Evolutionary conservation across 2,797 vertebrate genomes (phyloP), one percentile per base, ranked within the genome.

Genomic region (Perodicticus potto): DNA sequence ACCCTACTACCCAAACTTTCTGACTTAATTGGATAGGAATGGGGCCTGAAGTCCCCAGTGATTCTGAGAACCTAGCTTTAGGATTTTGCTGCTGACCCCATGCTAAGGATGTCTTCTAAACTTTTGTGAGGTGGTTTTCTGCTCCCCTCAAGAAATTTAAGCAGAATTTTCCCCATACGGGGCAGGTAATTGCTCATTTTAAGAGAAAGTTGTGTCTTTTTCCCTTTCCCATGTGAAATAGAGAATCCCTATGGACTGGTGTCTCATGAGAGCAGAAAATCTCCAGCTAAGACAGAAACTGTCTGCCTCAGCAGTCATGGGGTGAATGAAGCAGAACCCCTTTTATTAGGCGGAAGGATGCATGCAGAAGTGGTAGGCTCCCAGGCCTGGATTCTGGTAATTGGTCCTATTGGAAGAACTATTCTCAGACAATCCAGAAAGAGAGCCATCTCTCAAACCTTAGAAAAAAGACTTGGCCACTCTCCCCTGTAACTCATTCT

Each of bases 191-290:
- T 61, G 32, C 23, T 96, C 40, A 40, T 37, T 86, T 59, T 73
- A 34, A 86, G 91, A 67, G 40, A 92, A 55, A 16, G 11, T 69
- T 37, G 12, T 55, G 93, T 95, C 32, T 93, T 59, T 86, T 93
- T 91, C 29, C 34, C 81, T 89, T 85, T 14, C 40, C 29, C 53
- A 1, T 0, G 14, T 13, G 7, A 91, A 49, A 80, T 37, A 32
- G 53, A 86, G n/a, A 89, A n/a, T 84, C 73, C 69, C 55, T 45
- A 10, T 16, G 20, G 65, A 32, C 73, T n/a, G 12, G 55, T 40
- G 17, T 86, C 91, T 57, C 61, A 13, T 4, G 92, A 82, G 34
- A 93, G 61, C 49, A 91, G 83, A 86, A 32, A n/a, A 37, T 5
- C 37, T 84, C 20, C 23, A 61, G 34, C 63, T 17, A 70, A 88